These are phyloP conservation scores for Yponomeuta malinellus DNA, from an alignment of 2,888 invertebrate species.

Conservation along the genomic window DNA sequence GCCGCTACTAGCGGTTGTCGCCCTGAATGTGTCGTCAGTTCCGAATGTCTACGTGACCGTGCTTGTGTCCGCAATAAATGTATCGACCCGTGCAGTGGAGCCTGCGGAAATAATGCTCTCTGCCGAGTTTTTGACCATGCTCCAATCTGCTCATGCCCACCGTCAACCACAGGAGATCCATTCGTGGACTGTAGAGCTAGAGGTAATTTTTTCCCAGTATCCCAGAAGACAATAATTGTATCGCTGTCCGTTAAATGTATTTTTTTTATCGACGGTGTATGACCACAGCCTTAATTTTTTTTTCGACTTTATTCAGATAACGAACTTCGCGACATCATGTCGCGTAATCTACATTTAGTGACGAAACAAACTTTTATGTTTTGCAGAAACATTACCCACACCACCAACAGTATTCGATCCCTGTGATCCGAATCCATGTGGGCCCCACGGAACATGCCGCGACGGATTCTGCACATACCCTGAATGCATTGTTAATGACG, in stretches of 20 bases:
- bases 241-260: too few relatives aligned
- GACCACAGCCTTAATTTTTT: too few relatives aligned
- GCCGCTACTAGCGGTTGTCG: constrained; percentile 85
- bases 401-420: constrained; percentile 62
- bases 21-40: constrained; percentile 89
- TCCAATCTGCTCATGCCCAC: constrained; percentile 85
- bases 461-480: constrained; percentile 83
- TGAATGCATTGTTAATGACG: constrained; percentile 91
- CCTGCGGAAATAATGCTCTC: constrained; percentile 86
- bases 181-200: constrained; percentile 79
- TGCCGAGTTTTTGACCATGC: constrained; percentile 79
- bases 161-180: constrained; percentile 84
- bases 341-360: too few relatives aligned
- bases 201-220: constrained; percentile 32
- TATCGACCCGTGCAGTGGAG: constrained; percentile 86
- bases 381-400: not conserved
- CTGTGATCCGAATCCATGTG: constrained; percentile 83
- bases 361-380: not conserved
- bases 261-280: too few relatives aligned
- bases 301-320: too few relatives aligned
- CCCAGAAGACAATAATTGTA: too few relatives aligned
- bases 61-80: constrained; percentile 88
- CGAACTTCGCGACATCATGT: too few relatives aligned
- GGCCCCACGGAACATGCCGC: constrained; percentile 80
- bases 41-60: constrained; percentile 85